Conservation (phyloP, 2,113 vertebrate genomes). For the Notiomystis cincta region DNA sequence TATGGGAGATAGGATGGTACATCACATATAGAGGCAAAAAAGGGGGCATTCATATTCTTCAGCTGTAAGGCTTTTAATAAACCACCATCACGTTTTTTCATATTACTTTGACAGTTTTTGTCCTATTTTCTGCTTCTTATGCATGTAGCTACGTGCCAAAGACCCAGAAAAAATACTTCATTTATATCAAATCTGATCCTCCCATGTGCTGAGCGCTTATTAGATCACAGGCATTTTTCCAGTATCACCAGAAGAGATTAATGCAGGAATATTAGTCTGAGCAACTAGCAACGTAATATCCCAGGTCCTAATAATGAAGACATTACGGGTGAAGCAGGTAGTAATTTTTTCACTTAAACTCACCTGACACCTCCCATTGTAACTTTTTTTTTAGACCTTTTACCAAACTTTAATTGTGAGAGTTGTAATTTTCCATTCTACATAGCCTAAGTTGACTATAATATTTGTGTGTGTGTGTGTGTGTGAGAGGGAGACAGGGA, state of each 20-base stretch:
- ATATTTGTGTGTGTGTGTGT: neutral
- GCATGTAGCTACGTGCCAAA: neutral
- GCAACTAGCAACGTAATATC: neutral
- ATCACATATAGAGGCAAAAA: neutral
- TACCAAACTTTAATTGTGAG: neutral
- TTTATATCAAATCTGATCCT: slow-evolving; percentile 1
- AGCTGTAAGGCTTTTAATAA: slow-evolving; percentile 43
- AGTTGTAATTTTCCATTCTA: neutral
- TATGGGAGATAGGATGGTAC: neutral
- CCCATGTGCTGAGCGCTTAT: neutral
- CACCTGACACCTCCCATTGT: neutral
- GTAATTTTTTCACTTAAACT: neutral
- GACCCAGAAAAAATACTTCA: neutral
- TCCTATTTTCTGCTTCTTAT: slow-evolving; percentile 41
- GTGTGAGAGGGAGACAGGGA: neutral
- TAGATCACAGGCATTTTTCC: slow-evolving; percentile 24
- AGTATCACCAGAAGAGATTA: neutral
- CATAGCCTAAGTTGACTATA: neutral
- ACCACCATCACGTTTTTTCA: neutral
- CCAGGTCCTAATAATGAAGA: neutral
- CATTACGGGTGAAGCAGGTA: neutral
- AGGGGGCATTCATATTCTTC: slow-evolving; percentile 1
- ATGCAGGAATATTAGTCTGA: neutral
- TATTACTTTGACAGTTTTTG: neutral
- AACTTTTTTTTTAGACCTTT: neutral